Evolutionary conservation across 1,140 invertebrate genomes (phyloP), one percentile per base, ranked within the genome.

Genomic region (Palaemon carinicauda): DNA sequence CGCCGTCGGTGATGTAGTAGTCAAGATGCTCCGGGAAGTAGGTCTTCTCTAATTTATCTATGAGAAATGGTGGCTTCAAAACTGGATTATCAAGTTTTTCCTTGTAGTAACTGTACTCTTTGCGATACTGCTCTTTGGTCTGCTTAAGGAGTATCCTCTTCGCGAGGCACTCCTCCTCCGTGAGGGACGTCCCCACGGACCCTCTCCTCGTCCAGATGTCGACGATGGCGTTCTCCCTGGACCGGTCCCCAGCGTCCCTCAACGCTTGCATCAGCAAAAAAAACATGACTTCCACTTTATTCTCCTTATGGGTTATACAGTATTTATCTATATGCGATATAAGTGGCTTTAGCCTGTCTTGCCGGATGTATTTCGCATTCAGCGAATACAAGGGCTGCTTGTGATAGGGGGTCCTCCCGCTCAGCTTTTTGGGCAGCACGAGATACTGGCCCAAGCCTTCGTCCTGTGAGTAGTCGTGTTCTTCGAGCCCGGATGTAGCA

Each of bases 321-420:
- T 73, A 86, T n/a, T 80, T 86, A 52, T 86, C 84, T n/a, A 86
- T 80, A 24, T 86, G 84, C 19, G 84, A 60, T 71, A 86, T 86
- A 33, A 86, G 51, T 54, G 84, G 84, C n/a, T 86, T 86, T 5
- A 86, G 65, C 27, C 84, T 56, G 17, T 80, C 84, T 50, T 86
- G 84, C 41, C 84, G 52, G 52, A 86, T 86, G 29, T 86, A 86
- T 19, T 86, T 86, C 51, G 77, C 77, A 73, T 80, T 86, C 24
- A 86, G 60, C 33, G 84, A 50, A 51, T 50, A 73, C 1, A 86
- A 77, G 21, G 84, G 80, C 78, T 80, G 78, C 21, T 86, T 86
- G 7, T 86, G 75, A 19, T 86, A 86, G 1, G 84, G 77, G 17
- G 77, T 80, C 50, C 84, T 86, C 15, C 77, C 74, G 19, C 77